Conservation (phyloP, 2,113 vertebrate genomes). For the Pleuronectes platessa region DNA sequence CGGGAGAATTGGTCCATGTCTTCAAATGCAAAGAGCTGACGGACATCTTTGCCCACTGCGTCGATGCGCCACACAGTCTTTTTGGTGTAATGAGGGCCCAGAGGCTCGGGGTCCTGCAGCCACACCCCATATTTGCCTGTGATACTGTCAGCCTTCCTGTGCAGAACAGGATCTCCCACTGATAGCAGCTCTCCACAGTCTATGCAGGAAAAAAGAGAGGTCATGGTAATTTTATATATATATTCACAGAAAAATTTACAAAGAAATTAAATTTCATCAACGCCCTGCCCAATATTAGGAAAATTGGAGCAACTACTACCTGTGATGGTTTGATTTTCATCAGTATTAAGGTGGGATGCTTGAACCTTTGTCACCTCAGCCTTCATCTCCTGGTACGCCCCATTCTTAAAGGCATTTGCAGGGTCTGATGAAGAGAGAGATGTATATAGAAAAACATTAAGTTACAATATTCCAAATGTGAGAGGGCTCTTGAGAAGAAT, state of each 20-base stretch:
- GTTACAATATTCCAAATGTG: too few relatives aligned
- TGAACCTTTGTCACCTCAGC: slow-evolving; percentile 88
- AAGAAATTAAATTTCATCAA: not conserved
- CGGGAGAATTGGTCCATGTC: slow-evolving; percentile 82
- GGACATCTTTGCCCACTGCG: slow-evolving; percentile 87
- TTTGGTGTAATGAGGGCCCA: slow-evolving; percentile 73
- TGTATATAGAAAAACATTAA: not conserved
- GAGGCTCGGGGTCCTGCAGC: slow-evolving; percentile 91
- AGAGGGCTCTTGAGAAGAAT: not conserved
- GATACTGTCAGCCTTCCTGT: slow-evolving; percentile 89
- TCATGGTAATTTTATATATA: too few relatives aligned
- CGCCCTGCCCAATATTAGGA: not conserved
- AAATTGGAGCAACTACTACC: slow-evolving; percentile 46
- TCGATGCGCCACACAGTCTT: slow-evolving; percentile 91
- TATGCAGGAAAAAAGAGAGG: slow-evolving; percentile 45
- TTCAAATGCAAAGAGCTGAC: slow-evolving; percentile 90
- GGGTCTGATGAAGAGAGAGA: slow-evolving; percentile 48
- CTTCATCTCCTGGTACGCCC: slow-evolving; percentile 89
- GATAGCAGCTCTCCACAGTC: slow-evolving; percentile 89
- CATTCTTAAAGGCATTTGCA: slow-evolving; percentile 73
- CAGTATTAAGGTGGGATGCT: slow-evolving; percentile 78
- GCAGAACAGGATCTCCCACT: slow-evolving; percentile 87
- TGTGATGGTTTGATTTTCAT: slow-evolving; percentile 51
- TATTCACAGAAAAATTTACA: not conserved
- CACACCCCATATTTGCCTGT: slow-evolving; percentile 93